These are phyloP conservation scores for Anorthoa munda DNA, from an alignment of 2,888 invertebrate genomes.

Conservation along the genomic window DNA sequence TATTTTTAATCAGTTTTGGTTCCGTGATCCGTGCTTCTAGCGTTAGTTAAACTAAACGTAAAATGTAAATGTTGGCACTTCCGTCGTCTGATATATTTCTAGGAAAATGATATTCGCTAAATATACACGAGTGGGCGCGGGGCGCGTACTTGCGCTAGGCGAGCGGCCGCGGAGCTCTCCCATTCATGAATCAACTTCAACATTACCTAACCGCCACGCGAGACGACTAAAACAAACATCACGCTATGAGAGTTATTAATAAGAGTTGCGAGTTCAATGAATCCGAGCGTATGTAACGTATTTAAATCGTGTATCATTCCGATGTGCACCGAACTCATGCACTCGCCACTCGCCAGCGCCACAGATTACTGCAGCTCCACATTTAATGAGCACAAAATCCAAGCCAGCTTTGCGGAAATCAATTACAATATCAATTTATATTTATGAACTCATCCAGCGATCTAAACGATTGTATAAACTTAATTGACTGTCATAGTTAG, in stretches of 20 bases:
- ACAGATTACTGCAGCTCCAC: constrained; percentile 69
- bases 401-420: constrained; percentile 77
- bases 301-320: constrained; percentile 83
- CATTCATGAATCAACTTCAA: constrained; percentile 91
- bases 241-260: constrained; percentile 88
- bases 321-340: constrained; percentile 75
- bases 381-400: constrained; percentile 74
- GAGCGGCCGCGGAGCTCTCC: constrained; percentile 77
- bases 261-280: constrained; percentile 89
- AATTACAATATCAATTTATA: constrained; percentile 79
- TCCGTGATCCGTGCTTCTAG: constrained; percentile 59
- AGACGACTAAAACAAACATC: constrained; percentile 87
- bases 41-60: constrained; percentile 74
- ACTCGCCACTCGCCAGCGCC: constrained; percentile 67
- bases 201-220: constrained; percentile 87
- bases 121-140: constrained; percentile 83
- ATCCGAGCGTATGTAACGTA: constrained; percentile 79
- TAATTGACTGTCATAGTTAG: constrained; percentile 83
- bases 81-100: constrained; percentile 87
- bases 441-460: constrained; percentile 74
- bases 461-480: constrained; percentile 79
- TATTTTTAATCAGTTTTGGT: constrained; percentile 39
- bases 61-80: constrained; percentile 81
- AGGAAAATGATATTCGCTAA: constrained; percentile 87
- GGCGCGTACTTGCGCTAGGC: constrained; percentile 78